A percentile compares a stretch with the other conserved stretches of the same genome.
Conservation (phyloP, 2,113 vertebrate genomes). For the Ailuropoda melanoleuca region DNA sequence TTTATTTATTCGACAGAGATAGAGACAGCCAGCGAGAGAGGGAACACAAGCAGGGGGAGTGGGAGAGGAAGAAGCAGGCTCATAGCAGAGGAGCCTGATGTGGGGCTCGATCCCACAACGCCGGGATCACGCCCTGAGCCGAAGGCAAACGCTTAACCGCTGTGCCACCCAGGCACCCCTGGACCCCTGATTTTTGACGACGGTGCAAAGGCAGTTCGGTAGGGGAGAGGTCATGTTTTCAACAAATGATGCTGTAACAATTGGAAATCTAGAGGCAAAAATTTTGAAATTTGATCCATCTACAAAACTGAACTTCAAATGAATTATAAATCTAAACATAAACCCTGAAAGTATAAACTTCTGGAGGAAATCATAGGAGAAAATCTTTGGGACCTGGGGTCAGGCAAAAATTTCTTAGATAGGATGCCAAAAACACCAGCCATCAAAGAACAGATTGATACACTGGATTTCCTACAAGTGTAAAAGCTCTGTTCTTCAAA, state of each 20-base stretch:
- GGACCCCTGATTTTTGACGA: neutral
- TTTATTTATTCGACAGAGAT: too few relatives aligned
- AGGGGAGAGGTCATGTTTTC: neutral
- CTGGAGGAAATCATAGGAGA: neutral
- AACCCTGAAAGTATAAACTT: neutral
- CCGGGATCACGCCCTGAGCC: too few relatives aligned
- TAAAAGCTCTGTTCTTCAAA: neutral
- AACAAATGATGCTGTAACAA: neutral
- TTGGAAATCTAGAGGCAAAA: neutral
- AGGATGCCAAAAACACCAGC: neutral
- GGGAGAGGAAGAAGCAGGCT: too few relatives aligned
- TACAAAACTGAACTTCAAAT: neutral
- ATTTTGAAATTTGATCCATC: neutral
- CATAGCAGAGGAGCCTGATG: too few relatives aligned
- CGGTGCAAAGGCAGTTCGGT: neutral
- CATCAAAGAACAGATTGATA: neutral
- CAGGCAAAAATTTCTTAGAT: neutral
- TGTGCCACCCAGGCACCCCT: too few relatives aligned
- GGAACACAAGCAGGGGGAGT: too few relatives aligned
- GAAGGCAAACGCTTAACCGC: too few relatives aligned
- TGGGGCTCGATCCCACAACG: too few relatives aligned
- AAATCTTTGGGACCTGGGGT: neutral
- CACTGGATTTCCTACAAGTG: neutral
- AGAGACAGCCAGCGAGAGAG: too few relatives aligned
- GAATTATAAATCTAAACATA: neutral